Conservation (phyloP, 92 coral and sea anemone genomes). For the Muricea muricata region DNA sequence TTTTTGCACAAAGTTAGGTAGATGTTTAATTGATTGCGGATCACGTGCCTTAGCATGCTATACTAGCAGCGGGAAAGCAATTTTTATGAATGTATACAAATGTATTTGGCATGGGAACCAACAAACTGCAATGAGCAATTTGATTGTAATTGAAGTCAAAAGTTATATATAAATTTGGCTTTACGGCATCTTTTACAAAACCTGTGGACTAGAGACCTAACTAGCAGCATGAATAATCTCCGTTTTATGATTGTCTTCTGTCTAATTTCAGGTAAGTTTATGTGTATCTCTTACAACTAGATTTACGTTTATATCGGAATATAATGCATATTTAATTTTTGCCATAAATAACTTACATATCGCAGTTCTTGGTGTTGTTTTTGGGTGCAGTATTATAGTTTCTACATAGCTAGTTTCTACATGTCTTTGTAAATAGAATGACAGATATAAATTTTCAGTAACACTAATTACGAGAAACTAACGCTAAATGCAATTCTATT, state of each 20-base stretch:
- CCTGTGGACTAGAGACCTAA: neutral
- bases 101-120: constrained; percentile 20
- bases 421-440: no score
- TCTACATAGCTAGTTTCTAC: no score
- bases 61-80: constrained; percentile 6
- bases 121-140: neutral
- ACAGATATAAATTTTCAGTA: no score
- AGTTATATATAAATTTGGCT: neutral
- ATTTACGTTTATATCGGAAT: neutral
- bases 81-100: neutral
- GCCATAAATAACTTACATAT: no score
- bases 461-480: no score
- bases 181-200: neutral
- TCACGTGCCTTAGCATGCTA: no score
- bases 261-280: neutral
- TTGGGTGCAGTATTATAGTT: no score
- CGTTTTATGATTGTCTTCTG: neutral
- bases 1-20: no score
- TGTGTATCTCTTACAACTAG: neutral
- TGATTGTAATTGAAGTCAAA: neutral
- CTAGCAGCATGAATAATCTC: neutral
- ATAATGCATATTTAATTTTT: neutral
- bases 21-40: no score
- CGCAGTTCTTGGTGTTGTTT: no score
- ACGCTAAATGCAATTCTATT: no score